phyloP scores from a whole-genome alignment of 1,140 invertebrate genomes.

The Drosophila kurseongensis region DNA sequence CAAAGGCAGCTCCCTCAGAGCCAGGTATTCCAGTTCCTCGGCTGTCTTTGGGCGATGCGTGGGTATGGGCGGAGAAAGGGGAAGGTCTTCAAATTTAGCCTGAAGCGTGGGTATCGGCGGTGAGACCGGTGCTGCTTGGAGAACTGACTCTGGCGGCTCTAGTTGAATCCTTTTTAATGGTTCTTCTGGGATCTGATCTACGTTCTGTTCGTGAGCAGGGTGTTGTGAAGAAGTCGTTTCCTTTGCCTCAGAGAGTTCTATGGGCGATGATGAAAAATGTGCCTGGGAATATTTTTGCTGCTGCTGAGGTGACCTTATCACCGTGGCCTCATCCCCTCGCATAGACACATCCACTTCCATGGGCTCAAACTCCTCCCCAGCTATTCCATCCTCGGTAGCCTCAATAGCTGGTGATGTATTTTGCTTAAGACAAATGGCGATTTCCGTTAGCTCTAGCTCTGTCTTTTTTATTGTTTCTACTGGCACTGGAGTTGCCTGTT shows the following conservation, averaged over 20 bases:
- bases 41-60: constrained; percentile 56
- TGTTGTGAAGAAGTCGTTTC: background rate
- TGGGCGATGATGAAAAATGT: background rate
- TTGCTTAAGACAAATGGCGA: constrained; percentile 1
- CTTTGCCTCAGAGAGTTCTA: background rate
- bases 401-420: constrained; percentile 40
- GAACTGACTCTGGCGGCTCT: background rate
- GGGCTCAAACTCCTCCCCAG: constrained; percentile 38
- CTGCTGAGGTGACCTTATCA: background rate
- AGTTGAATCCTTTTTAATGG: background rate
- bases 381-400: constrained; percentile 52
- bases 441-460: background rate
- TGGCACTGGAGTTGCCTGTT: background rate
- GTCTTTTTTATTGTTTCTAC: background rate
- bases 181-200: too few species aligned
- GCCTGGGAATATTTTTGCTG: background rate
- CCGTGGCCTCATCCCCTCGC: background rate
- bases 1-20: constrained; percentile 15
- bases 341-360: constrained; percentile 71
- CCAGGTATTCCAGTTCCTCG: constrained; percentile 36
- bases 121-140: constrained; percentile 1
- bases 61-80: constrained; percentile 60
- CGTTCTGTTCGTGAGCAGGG: background rate
- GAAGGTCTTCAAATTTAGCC: background rate
- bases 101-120: constrained; percentile 2